Conservation (phyloP, 2,797 vertebrate genomes). For the Hyperoplus immaculatus region DNA sequence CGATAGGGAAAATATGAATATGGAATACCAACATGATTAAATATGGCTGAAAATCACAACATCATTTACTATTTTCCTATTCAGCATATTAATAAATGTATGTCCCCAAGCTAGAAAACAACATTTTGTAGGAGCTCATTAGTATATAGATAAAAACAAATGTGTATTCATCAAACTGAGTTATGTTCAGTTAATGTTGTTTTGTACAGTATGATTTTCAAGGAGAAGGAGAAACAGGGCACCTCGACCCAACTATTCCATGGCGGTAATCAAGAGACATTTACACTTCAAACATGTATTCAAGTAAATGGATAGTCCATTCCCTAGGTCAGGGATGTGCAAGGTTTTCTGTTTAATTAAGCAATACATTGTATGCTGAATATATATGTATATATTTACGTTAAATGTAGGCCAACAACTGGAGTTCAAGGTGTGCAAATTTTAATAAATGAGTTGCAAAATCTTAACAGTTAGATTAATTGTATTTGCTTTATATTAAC, state of each 20-base stretch:
- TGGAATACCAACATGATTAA: conserved; percentile 67
- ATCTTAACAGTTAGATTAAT: neutral
- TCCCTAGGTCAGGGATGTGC: conserved; percentile 10
- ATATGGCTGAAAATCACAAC: conserved; percentile 45
- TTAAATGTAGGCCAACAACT: conserved; percentile 10
- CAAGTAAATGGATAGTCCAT: conserved; percentile 1
- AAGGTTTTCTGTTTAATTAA: conserved; percentile 19
- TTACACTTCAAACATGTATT: conserved; percentile 54
- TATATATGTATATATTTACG: conserved; percentile 14
- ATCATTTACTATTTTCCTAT: conserved; percentile 59
- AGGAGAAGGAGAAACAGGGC: conserved; percentile 6
- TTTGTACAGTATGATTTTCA: conserved; percentile 25
- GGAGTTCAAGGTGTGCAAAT: neutral
- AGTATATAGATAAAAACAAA: conserved; percentile 53
- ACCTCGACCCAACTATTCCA: conserved; percentile 16
- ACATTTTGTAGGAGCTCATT: conserved; percentile 52
- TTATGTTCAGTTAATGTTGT: conserved; percentile 19
- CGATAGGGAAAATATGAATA: conserved; percentile 67
- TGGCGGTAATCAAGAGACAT: conserved; percentile 37
- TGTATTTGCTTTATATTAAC: no score
- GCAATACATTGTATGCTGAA: neutral
- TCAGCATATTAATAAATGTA: conserved; percentile 61
- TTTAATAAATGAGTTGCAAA: neutral
- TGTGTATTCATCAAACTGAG: conserved; percentile 17
- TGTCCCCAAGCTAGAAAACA: conserved; percentile 54